Evolutionary conservation across 2,113 vertebrate species (phyloP).

Genomic region (Nettapus auritus): DNA sequence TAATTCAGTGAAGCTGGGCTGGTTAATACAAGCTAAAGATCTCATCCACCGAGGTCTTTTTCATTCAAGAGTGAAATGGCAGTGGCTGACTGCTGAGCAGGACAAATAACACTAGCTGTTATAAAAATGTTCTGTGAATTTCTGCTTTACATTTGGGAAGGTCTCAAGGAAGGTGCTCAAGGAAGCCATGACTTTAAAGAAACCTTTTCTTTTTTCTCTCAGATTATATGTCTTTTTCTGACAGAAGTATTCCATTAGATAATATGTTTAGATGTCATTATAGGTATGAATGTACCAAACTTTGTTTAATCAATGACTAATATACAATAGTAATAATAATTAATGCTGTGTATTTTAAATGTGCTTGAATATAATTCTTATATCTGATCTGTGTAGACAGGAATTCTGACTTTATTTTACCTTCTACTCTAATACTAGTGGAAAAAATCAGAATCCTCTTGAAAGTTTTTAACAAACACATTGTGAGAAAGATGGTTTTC

Average conservation of each 20-base stretch:
- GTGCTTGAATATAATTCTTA: background rate
- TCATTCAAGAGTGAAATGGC: background rate
- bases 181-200: background rate
- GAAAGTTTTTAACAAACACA: background rate
- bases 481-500: conserved; percentile 1
- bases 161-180: background rate
- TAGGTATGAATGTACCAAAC: background rate
- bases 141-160: background rate
- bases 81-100: background rate
- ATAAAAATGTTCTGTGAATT: background rate
- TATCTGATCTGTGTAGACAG: background rate
- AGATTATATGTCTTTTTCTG: background rate
- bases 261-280: background rate
- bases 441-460: background rate
- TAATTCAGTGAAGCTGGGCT: background rate
- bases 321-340: background rate
- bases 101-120: background rate
- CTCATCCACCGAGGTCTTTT: background rate
- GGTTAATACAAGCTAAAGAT: background rate
- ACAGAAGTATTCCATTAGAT: background rate
- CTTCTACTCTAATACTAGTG: background rate
- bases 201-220: background rate
- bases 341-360: background rate
- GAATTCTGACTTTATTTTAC: background rate
- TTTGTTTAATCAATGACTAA: background rate